These are phyloP conservation scores for Agrilus cyanescens DNA, from an alignment of 2,888 invertebrate genomes.

Conservation along the genomic window DNA sequence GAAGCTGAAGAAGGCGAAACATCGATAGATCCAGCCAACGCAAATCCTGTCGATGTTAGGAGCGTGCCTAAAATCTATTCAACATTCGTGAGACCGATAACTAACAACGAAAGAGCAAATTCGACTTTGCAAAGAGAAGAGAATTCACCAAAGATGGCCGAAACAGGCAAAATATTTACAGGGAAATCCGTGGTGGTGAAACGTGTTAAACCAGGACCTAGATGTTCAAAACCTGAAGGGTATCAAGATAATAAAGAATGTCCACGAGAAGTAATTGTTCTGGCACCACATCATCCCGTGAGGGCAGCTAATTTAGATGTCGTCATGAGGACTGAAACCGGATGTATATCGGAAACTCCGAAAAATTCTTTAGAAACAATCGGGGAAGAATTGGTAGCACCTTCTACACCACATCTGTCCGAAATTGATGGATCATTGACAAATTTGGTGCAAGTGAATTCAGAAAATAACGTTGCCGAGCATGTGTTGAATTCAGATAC, in stretches of 20 bases:
- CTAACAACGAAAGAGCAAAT: slow-evolving; percentile 12
- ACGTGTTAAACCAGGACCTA: slow-evolving; percentile 9
- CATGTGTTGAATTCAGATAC: too few relatives aligned
- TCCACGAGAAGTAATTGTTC: background rate
- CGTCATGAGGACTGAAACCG: too few relatives aligned
- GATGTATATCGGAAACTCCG: too few relatives aligned
- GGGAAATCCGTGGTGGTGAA: background rate
- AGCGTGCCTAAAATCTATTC: slow-evolving; percentile 5
- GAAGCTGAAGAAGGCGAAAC: background rate
- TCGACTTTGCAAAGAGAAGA: slow-evolving; percentile 9
- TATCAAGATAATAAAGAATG: background rate
- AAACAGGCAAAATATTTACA: too few relatives aligned
- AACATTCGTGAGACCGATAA: slow-evolving; percentile 11
- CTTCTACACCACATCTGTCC: too few relatives aligned
- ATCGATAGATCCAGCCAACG: background rate
- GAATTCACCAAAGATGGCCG: too few relatives aligned
- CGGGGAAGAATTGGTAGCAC: too few relatives aligned
- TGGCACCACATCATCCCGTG: background rate
- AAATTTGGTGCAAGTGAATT: too few relatives aligned
- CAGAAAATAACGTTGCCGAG: too few relatives aligned
- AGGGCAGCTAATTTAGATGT: too few relatives aligned
- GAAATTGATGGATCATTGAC: too few relatives aligned
- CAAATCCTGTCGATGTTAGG: background rate
- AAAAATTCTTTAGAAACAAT: background rate
- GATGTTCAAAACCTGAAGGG: slow-evolving; percentile 6